A percentile compares a stretch with the other conserved stretches of the same genome.
Evolutionary conservation across 2,888 invertebrate genomes (phyloP).

Genomic region (Nematopogon swammerdamellus): DNA sequence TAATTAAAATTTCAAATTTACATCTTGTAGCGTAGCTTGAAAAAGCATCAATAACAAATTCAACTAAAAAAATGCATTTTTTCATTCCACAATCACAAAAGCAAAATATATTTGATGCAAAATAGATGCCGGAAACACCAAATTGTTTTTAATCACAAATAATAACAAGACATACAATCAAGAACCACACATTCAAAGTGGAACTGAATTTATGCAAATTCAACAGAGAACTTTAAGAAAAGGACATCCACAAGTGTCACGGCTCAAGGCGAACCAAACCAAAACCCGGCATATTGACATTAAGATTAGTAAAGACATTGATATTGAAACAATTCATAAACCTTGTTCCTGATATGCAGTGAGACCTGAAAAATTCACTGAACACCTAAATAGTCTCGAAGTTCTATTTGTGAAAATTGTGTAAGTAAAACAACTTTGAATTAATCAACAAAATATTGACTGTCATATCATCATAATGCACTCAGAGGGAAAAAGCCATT

Average conservation of each 20-base stretch:
- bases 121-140: no score
- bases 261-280: no score
- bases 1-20: no score
- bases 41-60: no score
- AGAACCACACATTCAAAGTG: not conserved
- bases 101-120: not conserved
- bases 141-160: no score
- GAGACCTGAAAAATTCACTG: constrained; percentile 56
- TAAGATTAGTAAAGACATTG: not conserved
- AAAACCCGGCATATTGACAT: no score
- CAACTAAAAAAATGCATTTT: not conserved
- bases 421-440: not conserved
- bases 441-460: no score
- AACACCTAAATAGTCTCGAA: constrained; percentile 46
- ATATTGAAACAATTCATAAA: constrained; percentile 26
- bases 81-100: not conserved
- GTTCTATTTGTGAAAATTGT: constrained; percentile 19
- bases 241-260: not conserved
- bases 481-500: no score
- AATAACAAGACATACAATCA: no score
- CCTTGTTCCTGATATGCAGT: constrained; percentile 52
- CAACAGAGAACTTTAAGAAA: constrained; percentile 3
- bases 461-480: no score
- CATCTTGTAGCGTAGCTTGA: no score
- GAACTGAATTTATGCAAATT: not conserved